phyloP scores from a whole-genome alignment of 2,888 invertebrate species.

The Ptycholaimellus sp. region DNA sequence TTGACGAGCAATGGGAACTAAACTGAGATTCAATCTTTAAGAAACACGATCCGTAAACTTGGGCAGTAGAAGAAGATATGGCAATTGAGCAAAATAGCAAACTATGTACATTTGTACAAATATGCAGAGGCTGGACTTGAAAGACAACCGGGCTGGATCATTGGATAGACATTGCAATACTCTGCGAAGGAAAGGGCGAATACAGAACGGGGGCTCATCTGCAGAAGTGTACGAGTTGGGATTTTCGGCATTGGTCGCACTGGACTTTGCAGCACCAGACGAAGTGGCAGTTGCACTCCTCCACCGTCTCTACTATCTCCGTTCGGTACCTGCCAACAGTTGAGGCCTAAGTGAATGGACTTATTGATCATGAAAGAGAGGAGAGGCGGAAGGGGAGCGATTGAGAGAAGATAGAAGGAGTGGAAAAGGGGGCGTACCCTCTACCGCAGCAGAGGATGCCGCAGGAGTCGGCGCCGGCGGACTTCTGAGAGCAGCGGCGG shows the following conservation, averaged over 20 bases:
- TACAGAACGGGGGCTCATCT: too few relatives aligned
- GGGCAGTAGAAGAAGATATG: neutral
- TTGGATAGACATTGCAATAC: too few relatives aligned
- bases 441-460: constrained; percentile 62
- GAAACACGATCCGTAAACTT: too few relatives aligned
- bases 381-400: neutral
- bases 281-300: constrained; percentile 66
- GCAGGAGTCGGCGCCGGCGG: constrained; percentile 61
- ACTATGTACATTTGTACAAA: neutral
- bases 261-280: constrained; percentile 72
- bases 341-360: neutral
- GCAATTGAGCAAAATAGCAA: neutral
- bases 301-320: constrained; percentile 50
- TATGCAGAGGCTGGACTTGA: too few relatives aligned
- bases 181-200: too few relatives aligned
- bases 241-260: constrained; percentile 55
- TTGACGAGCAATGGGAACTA: neutral
- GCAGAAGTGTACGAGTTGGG: too few relatives aligned
- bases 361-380: neutral
- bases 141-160: too few relatives aligned
- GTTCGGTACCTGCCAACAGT: constrained; percentile 37
- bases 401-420: neutral
- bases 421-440: constrained; percentile 37
- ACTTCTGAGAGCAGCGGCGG: constrained; percentile 56
- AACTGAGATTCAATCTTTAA: too few relatives aligned